phyloP scores from a whole-genome alignment of 1,140 invertebrate genomes.

The Metopolophium dirhodum region DNA sequence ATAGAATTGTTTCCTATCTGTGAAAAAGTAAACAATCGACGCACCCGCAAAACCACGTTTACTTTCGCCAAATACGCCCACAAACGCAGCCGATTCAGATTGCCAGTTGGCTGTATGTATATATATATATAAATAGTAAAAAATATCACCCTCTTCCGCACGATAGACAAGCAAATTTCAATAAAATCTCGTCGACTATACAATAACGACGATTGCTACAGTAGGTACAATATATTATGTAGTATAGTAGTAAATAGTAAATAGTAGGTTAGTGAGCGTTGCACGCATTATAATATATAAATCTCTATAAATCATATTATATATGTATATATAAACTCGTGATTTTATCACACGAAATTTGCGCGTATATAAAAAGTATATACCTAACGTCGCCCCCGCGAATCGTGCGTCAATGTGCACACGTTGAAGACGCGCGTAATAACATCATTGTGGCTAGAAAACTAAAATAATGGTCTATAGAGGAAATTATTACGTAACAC shows the following conservation, averaged over 20 bases:
- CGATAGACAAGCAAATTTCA: background rate
- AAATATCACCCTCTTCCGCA: background rate
- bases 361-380: background rate
- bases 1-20: background rate
- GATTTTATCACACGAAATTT: background rate
- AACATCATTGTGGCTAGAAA: background rate
- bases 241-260: background rate
- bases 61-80: conserved; percentile 35
- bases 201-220: background rate
- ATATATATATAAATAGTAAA: background rate
- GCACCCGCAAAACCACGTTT: background rate
- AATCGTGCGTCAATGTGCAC: background rate
- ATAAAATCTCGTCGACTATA: background rate
- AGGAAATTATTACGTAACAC: background rate
- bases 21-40: background rate
- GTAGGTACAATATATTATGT: background rate
- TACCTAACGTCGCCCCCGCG: background rate
- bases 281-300: background rate
- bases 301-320: background rate
- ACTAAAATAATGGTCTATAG: background rate
- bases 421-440: background rate
- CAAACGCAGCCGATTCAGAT: background rate
- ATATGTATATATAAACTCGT: background rate
- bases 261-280: background rate
- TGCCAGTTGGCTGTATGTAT: background rate